Evolutionary conservation across 1,140 invertebrate species (phyloP).

Genomic region (Ceratitis capitata): DNA sequence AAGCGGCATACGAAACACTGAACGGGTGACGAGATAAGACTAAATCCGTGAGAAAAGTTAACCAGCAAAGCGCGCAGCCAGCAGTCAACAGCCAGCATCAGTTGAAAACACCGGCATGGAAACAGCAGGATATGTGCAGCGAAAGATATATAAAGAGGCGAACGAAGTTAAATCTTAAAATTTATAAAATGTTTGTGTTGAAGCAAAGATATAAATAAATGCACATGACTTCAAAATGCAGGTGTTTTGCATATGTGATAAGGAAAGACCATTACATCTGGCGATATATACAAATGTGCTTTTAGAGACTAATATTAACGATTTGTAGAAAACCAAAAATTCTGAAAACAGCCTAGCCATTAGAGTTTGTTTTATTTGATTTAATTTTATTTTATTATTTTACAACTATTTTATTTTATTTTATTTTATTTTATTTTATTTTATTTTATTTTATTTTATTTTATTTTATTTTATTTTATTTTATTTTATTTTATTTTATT

Average conservation of each 20-base stretch:
- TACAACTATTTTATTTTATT: too few relatives aligned
- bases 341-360: too few relatives aligned
- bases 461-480: too few relatives aligned
- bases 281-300: background rate
- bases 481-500: too few relatives aligned
- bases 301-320: too few relatives aligned
- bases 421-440: too few relatives aligned
- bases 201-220: background rate
- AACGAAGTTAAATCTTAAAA: background rate
- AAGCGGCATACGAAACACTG: background rate
- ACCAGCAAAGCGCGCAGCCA: background rate
- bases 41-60: conserved; percentile 31
- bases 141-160: background rate
- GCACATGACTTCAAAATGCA: background rate
- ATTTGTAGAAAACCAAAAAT: too few relatives aligned
- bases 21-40: conserved; percentile 22
- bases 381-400: too few relatives aligned
- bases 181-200: background rate
- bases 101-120: conserved; percentile 3
- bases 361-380: too few relatives aligned
- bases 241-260: conserved; percentile 27
- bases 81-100: background rate
- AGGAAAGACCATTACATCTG: background rate
- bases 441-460: too few relatives aligned
- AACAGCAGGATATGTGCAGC: background rate